Base-by-base conservation (phyloP, 1,140 invertebrate species). In the Ceratitis capitata region DNA sequence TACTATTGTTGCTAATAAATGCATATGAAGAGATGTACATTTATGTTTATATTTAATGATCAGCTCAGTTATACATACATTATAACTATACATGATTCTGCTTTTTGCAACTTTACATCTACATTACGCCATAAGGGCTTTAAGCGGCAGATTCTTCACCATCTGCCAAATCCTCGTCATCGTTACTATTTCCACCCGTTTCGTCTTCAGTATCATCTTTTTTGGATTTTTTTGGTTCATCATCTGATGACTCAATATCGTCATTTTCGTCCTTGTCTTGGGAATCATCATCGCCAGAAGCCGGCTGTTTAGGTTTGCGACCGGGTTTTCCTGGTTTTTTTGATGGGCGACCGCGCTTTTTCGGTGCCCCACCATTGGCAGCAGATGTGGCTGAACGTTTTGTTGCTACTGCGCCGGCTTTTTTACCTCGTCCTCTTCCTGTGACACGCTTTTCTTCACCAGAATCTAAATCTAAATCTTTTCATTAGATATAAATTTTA, bases 41-140 rank as follows among this genome's bases (percentile, higher is more conserved):
- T 78, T 45, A 45, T 78, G 23, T 78, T 19, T 78, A 39, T 78
- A 78, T 78, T 35, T 69, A 39, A 69, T 69, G 64, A 69, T 69
- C 26, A 3, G 69, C 69, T 78, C 45, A 78, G 45, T n/a, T n/a
- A n/a, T n/a, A n/a, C n/a, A n/a, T n/a, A n/a, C n/a, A n/a, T n/a
- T 78, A 23, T 45, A 78, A 23, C 35, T 78, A 78, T n/a, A 45
- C 5, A 64, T 2, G 39, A n/a, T 78, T 78, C n/a, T 23, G 23
- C 26, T 45, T 78, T 14, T 23, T 35, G 35, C 12, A 78, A 45
- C 19, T 78, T 26, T 6, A 78, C n/a, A 45, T 45, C 39, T 35
- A 78, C 10, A 14, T n/a, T 45, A 23, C 16, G 39, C 16, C 32
- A 10, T 78, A 45, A 12, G 9, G 69, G 39, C 69, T 45, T 78